Conservation (phyloP, 2,113 vertebrate species). For the Hoplias malabaricus region DNA sequence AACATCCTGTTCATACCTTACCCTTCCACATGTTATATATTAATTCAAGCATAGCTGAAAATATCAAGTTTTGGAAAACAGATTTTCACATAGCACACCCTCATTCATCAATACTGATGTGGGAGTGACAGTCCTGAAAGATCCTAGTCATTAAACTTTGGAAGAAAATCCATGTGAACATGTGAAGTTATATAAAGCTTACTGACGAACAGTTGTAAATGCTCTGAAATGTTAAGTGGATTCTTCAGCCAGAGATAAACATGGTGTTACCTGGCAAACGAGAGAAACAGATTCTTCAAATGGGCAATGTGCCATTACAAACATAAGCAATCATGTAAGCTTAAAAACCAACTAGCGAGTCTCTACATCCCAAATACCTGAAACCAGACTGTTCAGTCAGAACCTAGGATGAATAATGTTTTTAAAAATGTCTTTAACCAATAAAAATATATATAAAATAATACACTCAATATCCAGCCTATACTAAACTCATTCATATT, state of each 20-base stretch:
- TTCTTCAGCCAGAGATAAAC: constrained; percentile 4
- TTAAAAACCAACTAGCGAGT: no score
- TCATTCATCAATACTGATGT: constrained; percentile 18
- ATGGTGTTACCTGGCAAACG: not conserved
- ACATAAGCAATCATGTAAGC: no score
- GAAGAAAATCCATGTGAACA: constrained; percentile 14
- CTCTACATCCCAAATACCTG: no score
- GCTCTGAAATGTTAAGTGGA: constrained; percentile 1
- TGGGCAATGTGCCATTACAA: not conserved
- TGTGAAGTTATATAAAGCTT: constrained; percentile 15
- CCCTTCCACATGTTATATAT: no score
- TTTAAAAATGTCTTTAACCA: no score
- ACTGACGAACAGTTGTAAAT: not conserved
- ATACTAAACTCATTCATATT: no score
- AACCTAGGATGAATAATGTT: no score
- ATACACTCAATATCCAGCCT: no score
- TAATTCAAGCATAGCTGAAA: not conserved
- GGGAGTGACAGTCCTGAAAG: constrained; percentile 18
- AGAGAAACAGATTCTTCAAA: not conserved
- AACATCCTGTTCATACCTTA: no score
- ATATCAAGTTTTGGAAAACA: not conserved
- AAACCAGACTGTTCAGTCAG: no score
- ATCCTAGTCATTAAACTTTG: constrained; percentile 27
- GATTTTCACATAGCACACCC: not conserved
- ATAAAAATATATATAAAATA: no score